Evolutionary conservation across 2,888 invertebrate species (phyloP).

Genomic region (Harpalus rufipes): DNA sequence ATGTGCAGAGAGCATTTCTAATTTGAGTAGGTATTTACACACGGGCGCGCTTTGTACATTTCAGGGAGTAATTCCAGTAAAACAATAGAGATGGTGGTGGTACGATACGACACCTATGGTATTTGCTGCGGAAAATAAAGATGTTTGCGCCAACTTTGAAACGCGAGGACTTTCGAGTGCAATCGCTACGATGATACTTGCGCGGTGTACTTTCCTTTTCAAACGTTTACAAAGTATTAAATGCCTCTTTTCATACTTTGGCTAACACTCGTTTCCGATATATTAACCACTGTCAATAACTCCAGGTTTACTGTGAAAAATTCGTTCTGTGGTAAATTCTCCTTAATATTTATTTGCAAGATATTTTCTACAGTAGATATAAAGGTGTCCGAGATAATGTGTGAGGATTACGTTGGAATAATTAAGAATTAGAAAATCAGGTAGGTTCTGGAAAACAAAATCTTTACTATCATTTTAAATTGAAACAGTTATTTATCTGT

Average conservation of each 20-base stretch:
- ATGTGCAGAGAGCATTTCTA: slow-evolving; percentile 1
- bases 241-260: background rate
- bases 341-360: too few species aligned
- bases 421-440: too few species aligned
- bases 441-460: too few species aligned
- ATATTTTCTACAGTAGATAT: too few species aligned
- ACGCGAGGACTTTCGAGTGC: slow-evolving; percentile 5
- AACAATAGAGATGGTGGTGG: slow-evolving; percentile 17
- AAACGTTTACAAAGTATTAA: background rate
- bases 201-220: slow-evolving; percentile 16
- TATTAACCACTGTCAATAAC: too few species aligned
- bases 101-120: slow-evolving; percentile 33
- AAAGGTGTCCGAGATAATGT: too few species aligned
- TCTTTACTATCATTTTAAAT: too few species aligned
- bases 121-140: slow-evolving; percentile 20
- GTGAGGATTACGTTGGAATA: too few species aligned
- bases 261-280: too few species aligned
- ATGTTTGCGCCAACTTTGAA: slow-evolving; percentile 32
- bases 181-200: slow-evolving; percentile 6
- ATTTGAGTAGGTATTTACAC: background rate
- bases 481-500: too few species aligned
- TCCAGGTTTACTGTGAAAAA: too few species aligned
- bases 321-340: too few species aligned
- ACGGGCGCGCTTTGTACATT: background rate
- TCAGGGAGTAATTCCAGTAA: background rate